phyloP scores from a whole-genome alignment of 2,113 vertebrate genomes.

The Numenius arquata region DNA sequence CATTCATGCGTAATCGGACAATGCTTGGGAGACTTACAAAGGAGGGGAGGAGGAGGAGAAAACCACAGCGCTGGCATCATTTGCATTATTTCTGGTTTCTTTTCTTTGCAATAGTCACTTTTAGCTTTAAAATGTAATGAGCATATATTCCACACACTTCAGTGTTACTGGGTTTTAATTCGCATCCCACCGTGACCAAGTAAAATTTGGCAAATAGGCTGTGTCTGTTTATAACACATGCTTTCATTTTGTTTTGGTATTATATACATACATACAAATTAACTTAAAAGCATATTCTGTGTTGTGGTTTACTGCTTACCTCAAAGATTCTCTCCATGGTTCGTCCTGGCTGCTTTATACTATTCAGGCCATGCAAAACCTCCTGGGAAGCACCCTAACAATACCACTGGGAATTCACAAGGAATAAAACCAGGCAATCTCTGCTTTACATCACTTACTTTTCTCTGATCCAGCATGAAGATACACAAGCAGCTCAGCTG shows the following conservation, averaged over 20 bases:
- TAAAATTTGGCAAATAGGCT: background rate
- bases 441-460: background rate
- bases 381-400: background rate
- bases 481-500: background rate
- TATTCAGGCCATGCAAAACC: background rate
- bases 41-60: background rate
- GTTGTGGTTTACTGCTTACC: background rate
- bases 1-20: background rate
- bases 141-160: background rate
- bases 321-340: background rate
- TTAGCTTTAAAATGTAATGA: background rate
- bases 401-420: background rate
- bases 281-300: background rate
- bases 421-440: background rate
- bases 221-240: background rate
- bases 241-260: background rate
- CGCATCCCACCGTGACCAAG: accelerated
- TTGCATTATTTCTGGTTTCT: background rate
- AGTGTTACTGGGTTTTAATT: background rate
- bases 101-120: background rate
- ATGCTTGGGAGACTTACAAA: slow-evolving; percentile 17
- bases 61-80: background rate
- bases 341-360: background rate
- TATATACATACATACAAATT: background rate
- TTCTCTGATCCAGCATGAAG: background rate